A percentile compares a stretch with the other conserved stretches of the same genome.
phyloP scores from a whole-genome alignment of 2,888 invertebrate genomes.

The Drosophila recens region DNA sequence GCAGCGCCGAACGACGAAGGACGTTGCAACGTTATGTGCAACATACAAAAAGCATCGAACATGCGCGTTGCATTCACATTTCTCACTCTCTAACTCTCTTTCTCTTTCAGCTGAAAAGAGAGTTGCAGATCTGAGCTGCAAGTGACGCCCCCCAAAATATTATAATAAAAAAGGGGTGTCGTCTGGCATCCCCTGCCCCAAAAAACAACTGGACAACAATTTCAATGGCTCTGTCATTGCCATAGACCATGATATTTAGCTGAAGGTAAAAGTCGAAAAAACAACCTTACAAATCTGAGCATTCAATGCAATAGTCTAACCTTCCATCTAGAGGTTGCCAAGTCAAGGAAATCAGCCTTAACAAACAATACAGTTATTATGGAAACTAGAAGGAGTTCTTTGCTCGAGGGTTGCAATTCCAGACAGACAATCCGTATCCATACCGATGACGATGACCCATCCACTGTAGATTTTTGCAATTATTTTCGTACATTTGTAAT shows the following conservation, averaged over 20 bases:
- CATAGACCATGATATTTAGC: constrained; percentile 75
- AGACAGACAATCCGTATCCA: constrained; percentile 60
- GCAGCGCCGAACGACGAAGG: constrained; percentile 57
- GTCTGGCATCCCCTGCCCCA: constrained; percentile 70
- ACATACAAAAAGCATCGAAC: constrained; percentile 46
- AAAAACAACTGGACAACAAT: constrained; percentile 7
- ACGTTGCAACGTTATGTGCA: constrained; percentile 46
- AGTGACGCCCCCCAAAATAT: constrained; percentile 27
- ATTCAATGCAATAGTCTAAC: constrained; percentile 10
- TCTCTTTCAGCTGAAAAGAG: neutral
- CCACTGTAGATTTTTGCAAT: constrained; percentile 32
- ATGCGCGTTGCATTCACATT: constrained; percentile 64
- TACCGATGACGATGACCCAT: neutral
- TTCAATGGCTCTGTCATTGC: constrained; percentile 48
- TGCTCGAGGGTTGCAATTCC: constrained; percentile 69
- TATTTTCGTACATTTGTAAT: constrained; percentile 55
- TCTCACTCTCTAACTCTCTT: constrained; percentile 11
- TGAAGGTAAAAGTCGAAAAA: constrained; percentile 18
- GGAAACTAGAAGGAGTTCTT: constrained; percentile 7
- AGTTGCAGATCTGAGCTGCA: constrained; percentile 31
- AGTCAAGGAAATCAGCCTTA: constrained; percentile 10
- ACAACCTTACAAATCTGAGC: constrained; percentile 13
- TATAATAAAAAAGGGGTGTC: constrained; percentile 56
- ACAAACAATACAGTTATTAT: constrained; percentile 19
- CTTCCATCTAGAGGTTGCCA: constrained; percentile 5